Evolutionary conservation across 2,888 invertebrate species (phyloP), one percentile per base, ranked within the genome.

Genomic region (Leptinotarsa haldemani): DNA sequence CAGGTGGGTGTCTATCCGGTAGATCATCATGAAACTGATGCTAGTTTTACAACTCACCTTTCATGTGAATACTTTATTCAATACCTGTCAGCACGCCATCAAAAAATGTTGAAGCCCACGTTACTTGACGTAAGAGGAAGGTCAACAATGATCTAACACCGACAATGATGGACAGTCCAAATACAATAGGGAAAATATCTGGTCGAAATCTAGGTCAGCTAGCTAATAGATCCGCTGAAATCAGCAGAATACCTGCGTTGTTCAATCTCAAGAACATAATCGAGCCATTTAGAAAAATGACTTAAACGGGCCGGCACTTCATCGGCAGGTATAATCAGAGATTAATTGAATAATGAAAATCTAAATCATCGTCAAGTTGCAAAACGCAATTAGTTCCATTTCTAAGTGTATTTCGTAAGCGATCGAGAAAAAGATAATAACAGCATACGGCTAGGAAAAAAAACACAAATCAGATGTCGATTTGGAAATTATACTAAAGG

Each of bases 371-470:
- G 68, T 47, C 68, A 56, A 40, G 56, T 68, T 68, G 68, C 68
- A 56, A 68, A 68, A 68, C 68, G 68, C 56, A 68, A 68, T 68
- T 68, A 68, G 68, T 58, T 56, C 67, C 46, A 68, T 68, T 68
- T 68, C 68, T 68, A 66, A 50, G 71, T 52, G 22, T 56, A 56
- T 71, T 65, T 66, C 69, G 46, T 52, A 67, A 56, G 46, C 66
- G 74, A 74, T 74, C 74, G 30, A 74, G 65, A 53, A 71, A 65
- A 69, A 68, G 74, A 74, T 74, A 71, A 69, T 47, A 65, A 61
- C 18, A 65, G 69, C 53, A 58, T 52, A 65, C 68, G 64, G 20
- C 25, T 50, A 58, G 63, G 40, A 40, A 40, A 40, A 40, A 68
- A 71, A 64, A 67, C 46, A 72, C 71, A 71, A 71, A 71, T 71